Evolutionary conservation across 2,797 vertebrate genomes (phyloP).

Genomic region (Syngnathus acus): DNA sequence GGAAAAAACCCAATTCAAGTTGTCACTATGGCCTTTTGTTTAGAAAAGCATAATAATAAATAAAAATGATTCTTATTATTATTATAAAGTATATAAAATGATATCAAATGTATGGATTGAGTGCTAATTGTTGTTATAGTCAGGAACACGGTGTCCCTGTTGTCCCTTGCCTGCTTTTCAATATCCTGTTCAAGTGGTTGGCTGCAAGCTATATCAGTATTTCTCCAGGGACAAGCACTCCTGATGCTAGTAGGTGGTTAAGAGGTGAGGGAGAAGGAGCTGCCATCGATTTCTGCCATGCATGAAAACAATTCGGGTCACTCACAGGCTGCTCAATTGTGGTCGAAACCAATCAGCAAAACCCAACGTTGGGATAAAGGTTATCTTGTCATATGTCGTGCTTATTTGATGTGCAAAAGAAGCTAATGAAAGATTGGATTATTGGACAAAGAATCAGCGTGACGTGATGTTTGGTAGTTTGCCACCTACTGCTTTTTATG

Average conservation of each 20-base stretch:
- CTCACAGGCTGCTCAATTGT: neutral
- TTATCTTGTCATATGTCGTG: neutral
- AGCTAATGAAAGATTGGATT: neutral
- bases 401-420: neutral
- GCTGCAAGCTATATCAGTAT: slow-evolving; percentile 42
- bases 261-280: slow-evolving; percentile 7
- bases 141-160: slow-evolving; percentile 31
- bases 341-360: neutral
- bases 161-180: slow-evolving; percentile 39
- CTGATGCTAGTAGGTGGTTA: slow-evolving; percentile 19
- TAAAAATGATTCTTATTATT: neutral
- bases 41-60: neutral
- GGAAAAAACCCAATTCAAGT: slow-evolving; percentile 1
- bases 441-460: neutral
- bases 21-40: neutral
- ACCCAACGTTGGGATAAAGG: neutral
- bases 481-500: neutral
- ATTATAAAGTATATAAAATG: too few species aligned
- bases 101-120: too few species aligned
- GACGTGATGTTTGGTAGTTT: neutral
- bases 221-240: slow-evolving; percentile 37
- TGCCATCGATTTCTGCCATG: neutral
- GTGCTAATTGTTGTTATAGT: too few species aligned
- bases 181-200: slow-evolving; percentile 42
- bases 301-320: slow-evolving; percentile 2